Base-by-base conservation (phyloP, 2,797 vertebrate species). In the Pipistrellus pygmaeus region DNA sequence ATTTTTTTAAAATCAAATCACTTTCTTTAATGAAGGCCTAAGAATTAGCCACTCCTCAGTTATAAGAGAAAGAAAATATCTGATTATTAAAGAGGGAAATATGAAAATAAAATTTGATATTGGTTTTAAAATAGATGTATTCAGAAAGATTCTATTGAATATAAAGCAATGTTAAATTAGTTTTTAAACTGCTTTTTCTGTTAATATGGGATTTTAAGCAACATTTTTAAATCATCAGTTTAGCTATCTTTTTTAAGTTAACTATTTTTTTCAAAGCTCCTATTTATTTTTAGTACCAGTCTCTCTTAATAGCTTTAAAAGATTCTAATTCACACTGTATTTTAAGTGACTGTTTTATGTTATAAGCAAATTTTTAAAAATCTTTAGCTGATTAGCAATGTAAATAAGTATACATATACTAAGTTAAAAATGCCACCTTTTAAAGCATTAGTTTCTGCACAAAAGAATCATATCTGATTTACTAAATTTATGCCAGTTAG, bases 401-500 rank as follows among this genome's bases (percentile, higher is more conserved):
- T 77, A 91, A 72, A 69, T 46, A 30, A 88, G 23, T 95, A 51
- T 96, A 97, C 64, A 82, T 96, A 96, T 60, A 95, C 76, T 95
- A 97, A 97, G 97, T 96, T 94, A 95, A 97, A 98, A 98, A 97
- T 93, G 92, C 2, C 94, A 94, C 55, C 73, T 92, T 94, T 97
- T 93, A 97, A 97, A 97, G 14, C 85, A 96, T 80, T 72, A 60
- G 53, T 94, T 97, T 96, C 86, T 95, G 12, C 85, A 95, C 57
- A 95, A 97, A 97, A 96, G 87, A 93, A 91, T 83, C 68, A 64
- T 92, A 97, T 95, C 82, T 97, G 94, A 97, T 96, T 97, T 96
- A 96, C 93, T 92, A 97, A 97, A 98, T 97, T 92, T 97, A 97
- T 97, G 93, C 96, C 86, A 97, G 95, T 87, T 85, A 97, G 97